Evolutionary conservation across 2,888 invertebrate species (phyloP).

Genomic region (Philopedon plagiatum): DNA sequence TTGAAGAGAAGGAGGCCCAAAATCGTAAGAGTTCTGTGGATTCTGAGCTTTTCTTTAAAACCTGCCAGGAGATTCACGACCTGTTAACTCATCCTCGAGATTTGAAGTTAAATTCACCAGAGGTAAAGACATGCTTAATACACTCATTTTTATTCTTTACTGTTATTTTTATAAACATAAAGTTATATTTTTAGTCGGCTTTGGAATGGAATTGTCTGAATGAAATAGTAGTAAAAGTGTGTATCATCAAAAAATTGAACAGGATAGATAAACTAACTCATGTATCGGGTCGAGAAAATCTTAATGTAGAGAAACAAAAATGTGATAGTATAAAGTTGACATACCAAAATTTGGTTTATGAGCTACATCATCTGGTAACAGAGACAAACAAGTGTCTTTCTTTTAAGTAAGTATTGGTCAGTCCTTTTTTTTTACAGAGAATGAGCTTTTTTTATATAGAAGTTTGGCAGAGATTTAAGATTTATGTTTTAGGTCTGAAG

Average conservation of each 20-base stretch:
- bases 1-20: conserved; percentile 83
- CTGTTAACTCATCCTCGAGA: conserved; percentile 79
- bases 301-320: conserved; percentile 87
- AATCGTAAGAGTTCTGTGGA: conserved; percentile 78
- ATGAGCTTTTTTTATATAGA: too few relatives aligned
- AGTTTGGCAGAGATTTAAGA: too few relatives aligned
- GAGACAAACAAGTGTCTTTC: conserved; percentile 96
- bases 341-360: conserved; percentile 94
- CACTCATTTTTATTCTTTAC: too few relatives aligned
- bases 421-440: too few relatives aligned
- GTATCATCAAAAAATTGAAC: conserved; percentile 91
- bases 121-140: too few relatives aligned
- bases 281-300: conserved; percentile 84
- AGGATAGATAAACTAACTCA: conserved; percentile 91
- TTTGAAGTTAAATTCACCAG: conserved; percentile 69
- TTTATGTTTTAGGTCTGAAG: conserved; percentile 84
- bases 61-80: conserved; percentile 80
- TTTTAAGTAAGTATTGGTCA: conserved; percentile 79
- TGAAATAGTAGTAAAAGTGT: conserved; percentile 82
- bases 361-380: conserved; percentile 92
- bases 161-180: neutral
- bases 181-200: conserved; percentile 29
- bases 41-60: conserved; percentile 76
- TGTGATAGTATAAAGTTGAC: conserved; percentile 93
- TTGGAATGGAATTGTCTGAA: conserved; percentile 78